These are phyloP conservation scores for Huso huso DNA, from an alignment of 2,797 vertebrate genomes.

Conservation along the genomic window DNA sequence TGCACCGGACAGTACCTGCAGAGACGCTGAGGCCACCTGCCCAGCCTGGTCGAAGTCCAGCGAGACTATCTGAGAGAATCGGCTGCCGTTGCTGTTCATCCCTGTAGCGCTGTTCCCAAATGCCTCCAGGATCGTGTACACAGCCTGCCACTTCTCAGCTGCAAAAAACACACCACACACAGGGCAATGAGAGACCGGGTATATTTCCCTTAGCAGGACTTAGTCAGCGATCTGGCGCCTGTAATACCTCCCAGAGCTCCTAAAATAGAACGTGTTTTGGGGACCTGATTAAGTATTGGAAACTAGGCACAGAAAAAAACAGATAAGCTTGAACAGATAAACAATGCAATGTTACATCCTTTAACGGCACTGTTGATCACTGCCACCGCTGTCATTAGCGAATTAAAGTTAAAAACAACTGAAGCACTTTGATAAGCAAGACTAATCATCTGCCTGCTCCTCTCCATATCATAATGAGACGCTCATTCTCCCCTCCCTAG, in stretches of 20 bases:
- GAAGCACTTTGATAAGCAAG: conserved; percentile 31
- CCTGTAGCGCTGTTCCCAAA: conserved; percentile 85
- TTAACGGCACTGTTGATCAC: conserved; percentile 28
- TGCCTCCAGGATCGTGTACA: conserved; percentile 88
- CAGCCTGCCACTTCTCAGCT: conserved; percentile 97
- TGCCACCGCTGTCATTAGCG: conserved; percentile 26
- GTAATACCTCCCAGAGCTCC: background rate
- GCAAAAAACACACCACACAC: conserved; percentile 10
- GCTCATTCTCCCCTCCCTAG: conserved; percentile 26
- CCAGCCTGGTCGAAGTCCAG: conserved; percentile 94
- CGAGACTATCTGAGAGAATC: conserved; percentile 91
- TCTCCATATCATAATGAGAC: conserved; percentile 24
- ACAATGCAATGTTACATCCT: conserved; percentile 13
- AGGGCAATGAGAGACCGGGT: conserved; percentile 1
- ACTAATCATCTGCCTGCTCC: conserved; percentile 34
- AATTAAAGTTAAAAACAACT: conserved; percentile 26
- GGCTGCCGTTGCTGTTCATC: conserved; percentile 84
- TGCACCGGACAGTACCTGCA: conserved; percentile 67
- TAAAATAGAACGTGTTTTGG: background rate
- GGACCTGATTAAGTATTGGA: background rate
- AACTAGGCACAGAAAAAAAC: background rate
- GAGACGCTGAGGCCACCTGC: conserved; percentile 88
- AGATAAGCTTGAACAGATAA: conserved; percentile 2
- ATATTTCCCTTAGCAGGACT: background rate
- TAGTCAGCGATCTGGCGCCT: background rate